phyloP scores from a whole-genome alignment of 2,797 vertebrate species.

The Onychomys leucogaster region DNA sequence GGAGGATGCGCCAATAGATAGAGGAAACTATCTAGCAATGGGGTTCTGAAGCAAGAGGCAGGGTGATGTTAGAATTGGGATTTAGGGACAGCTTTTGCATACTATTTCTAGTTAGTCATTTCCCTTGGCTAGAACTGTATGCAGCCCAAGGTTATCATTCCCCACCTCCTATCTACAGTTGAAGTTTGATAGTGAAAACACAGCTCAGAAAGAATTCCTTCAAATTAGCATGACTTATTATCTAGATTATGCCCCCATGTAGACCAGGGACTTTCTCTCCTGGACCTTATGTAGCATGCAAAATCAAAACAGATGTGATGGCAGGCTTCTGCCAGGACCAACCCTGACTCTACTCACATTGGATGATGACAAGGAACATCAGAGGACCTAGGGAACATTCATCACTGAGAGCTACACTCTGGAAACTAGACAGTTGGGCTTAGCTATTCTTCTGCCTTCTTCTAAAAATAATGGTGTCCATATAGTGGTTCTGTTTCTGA shows the following conservation, averaged over 20 bases:
- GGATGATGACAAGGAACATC: background rate
- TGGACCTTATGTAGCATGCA: background rate
- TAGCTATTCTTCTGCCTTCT: background rate
- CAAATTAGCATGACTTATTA: background rate
- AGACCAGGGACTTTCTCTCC: background rate
- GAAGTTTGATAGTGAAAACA: background rate
- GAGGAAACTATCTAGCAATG: background rate
- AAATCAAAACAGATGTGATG: background rate
- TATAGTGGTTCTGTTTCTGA: background rate
- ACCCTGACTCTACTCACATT: background rate
- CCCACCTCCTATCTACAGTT: background rate
- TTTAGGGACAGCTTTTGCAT: background rate
- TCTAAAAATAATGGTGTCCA: background rate
- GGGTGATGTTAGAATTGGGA: background rate
- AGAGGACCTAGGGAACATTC: background rate
- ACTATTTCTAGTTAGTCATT: background rate
- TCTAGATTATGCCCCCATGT: background rate
- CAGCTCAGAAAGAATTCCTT: background rate
- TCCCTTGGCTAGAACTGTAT: background rate
- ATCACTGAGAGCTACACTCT: background rate
- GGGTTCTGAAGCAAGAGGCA: background rate
- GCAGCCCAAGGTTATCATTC: background rate
- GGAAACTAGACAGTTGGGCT: background rate
- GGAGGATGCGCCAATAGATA: background rate
- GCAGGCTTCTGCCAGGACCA: background rate